Conservation (phyloP, 2,888 invertebrate genomes). For the Diarsia rubi region DNA sequence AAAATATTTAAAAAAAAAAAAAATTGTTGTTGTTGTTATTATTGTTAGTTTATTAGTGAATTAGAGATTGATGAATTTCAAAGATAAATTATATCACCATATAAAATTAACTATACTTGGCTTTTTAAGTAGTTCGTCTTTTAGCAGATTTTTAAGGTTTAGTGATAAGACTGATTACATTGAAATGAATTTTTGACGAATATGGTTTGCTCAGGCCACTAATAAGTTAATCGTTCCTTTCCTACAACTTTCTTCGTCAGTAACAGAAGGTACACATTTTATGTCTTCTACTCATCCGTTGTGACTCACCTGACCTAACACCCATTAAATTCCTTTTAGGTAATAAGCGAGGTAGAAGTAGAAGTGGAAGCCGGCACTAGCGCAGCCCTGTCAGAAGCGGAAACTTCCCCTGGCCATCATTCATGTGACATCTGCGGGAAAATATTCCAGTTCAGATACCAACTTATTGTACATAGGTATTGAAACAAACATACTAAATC, state of each 20-base stretch:
- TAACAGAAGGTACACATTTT: neutral
- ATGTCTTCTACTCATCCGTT: neutral
- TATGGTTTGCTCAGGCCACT: neutral
- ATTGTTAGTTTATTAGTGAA: neutral
- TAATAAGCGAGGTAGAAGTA: slow-evolving; percentile 86
- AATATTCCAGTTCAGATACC: slow-evolving; percentile 96
- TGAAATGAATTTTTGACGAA: neutral
- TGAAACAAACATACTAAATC: slow-evolving; percentile 10
- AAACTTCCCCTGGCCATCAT: slow-evolving; percentile 93
- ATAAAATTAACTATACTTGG: neutral
- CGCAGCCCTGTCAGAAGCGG: slow-evolving; percentile 89
- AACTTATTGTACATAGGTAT: slow-evolving; percentile 95
- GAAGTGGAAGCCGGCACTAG: slow-evolving; percentile 91
- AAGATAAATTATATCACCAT: slow-evolving; percentile 9
- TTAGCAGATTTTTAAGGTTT: neutral
- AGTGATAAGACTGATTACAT: neutral
- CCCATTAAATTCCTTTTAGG: slow-evolving; percentile 60
- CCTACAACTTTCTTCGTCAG: neutral
- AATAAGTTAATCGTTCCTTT: neutral
- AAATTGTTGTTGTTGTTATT: no score
- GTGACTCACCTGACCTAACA: neutral
- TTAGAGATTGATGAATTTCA: neutral
- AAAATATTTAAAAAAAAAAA: no score
- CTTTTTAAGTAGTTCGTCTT: neutral
- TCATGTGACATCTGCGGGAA: slow-evolving; percentile 96